Conservation (phyloP, 2,113 vertebrate species). For the Scophthalmus maximus region DNA sequence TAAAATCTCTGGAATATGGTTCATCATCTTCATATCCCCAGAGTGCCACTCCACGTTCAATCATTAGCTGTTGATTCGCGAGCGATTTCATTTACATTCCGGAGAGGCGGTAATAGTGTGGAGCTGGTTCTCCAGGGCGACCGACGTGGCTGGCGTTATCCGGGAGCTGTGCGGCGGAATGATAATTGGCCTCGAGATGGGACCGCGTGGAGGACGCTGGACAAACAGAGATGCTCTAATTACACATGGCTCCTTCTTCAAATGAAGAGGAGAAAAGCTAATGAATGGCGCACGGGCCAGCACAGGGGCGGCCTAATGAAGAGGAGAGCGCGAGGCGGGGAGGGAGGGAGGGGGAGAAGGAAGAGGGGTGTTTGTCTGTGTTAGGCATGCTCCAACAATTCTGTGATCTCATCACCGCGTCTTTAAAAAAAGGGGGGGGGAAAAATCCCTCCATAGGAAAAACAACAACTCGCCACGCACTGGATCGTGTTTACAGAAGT, state of each 20-base stretch:
- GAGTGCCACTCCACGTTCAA: slow-evolving; percentile 71
- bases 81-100: slow-evolving; percentile 81
- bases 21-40: slow-evolving; percentile 57
- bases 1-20: slow-evolving; percentile 23
- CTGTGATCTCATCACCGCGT: slow-evolving; percentile 76
- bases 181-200: slow-evolving; percentile 82
- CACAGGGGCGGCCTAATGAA: slow-evolving; percentile 80
- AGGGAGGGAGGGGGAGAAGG: slow-evolving; percentile 38
- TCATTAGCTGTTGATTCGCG: slow-evolving; percentile 80
- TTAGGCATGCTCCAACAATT: slow-evolving; percentile 71
- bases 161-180: slow-evolving; percentile 63
- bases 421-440: slow-evolving; percentile 33
- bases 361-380: slow-evolving; percentile 37
- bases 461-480: slow-evolving; percentile 80
- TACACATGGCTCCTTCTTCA: slow-evolving; percentile 78
- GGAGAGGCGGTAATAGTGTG: slow-evolving; percentile 77
- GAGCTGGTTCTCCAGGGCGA: slow-evolving; percentile 64
- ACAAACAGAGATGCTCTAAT: slow-evolving; percentile 84
- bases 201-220: slow-evolving; percentile 76
- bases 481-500: slow-evolving; percentile 76
- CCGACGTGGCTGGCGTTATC: slow-evolving; percentile 63
- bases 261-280: slow-evolving; percentile 84
- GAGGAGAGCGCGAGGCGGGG: slow-evolving; percentile 68
- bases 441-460: slow-evolving; percentile 9
- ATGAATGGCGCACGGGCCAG: slow-evolving; percentile 80